phyloP scores from a whole-genome alignment of 2,888 invertebrate genomes.

The Polia nebulosa region DNA sequence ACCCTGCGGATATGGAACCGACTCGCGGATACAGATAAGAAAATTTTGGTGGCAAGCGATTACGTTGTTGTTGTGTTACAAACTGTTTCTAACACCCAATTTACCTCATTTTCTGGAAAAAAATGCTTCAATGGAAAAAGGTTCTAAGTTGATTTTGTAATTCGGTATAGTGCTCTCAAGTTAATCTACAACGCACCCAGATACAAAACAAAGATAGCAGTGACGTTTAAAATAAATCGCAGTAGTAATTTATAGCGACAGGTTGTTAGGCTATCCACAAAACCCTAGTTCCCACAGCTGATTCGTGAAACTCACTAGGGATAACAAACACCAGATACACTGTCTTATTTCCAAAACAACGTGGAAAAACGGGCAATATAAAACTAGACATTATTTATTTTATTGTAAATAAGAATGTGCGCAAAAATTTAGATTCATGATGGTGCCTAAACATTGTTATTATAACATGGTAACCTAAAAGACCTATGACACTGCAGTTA shows the following conservation, averaged over 20 bases:
- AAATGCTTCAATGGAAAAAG: not conserved
- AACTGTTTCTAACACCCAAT: slow-evolving; percentile 31
- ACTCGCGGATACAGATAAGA: slow-evolving; percentile 50
- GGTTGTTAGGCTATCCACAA: slow-evolving; percentile 32
- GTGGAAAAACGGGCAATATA: slow-evolving; percentile 26
- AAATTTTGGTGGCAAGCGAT: slow-evolving; percentile 39
- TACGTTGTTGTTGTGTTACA: slow-evolving; percentile 18
- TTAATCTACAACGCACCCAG: slow-evolving; percentile 24
- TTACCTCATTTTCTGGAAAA: slow-evolving; percentile 3
- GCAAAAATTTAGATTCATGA: slow-evolving; percentile 9
- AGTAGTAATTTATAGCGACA: slow-evolving; percentile 49
- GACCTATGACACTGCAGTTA: not conserved
- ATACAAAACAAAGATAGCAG: slow-evolving; percentile 23
- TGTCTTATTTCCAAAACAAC: slow-evolving; percentile 37
- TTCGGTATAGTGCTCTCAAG: not conserved
- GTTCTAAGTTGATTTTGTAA: slow-evolving; percentile 12
- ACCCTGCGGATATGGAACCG: slow-evolving; percentile 37
- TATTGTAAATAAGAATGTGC: slow-evolving; percentile 22
- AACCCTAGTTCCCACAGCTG: slow-evolving; percentile 47
- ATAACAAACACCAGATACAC: slow-evolving; percentile 51
- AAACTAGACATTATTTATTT: slow-evolving; percentile 14
- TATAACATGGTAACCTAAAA: slow-evolving; percentile 33
- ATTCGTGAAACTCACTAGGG: slow-evolving; percentile 19
- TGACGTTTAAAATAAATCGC: slow-evolving; percentile 46
- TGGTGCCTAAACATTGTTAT: slow-evolving; percentile 25